A percentile compares a stretch with the other conserved stretches of the same genome.
Evolutionary conservation across 2,888 invertebrate species (phyloP).

Genomic region (Silvanus unidentatus): DNA sequence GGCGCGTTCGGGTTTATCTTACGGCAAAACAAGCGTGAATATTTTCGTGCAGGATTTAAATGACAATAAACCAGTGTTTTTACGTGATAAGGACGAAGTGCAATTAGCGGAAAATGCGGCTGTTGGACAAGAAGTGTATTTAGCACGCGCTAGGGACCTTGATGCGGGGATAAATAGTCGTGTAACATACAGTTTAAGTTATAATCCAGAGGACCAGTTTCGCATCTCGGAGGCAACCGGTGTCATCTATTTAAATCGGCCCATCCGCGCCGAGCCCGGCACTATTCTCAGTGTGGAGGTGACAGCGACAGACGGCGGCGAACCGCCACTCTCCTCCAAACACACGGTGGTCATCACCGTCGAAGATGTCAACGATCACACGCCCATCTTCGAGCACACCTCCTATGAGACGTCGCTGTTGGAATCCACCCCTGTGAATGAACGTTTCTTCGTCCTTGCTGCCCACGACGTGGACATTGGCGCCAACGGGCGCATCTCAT

Average conservation of each 20-base stretch:
- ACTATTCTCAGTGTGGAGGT: constrained; percentile 68
- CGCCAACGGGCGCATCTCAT: constrained; percentile 70
- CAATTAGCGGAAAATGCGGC: constrained; percentile 82
- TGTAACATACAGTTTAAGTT: constrained; percentile 72
- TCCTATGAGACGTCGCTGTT: constrained; percentile 87
- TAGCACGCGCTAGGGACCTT: constrained; percentile 78
- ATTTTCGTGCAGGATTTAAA: constrained; percentile 82
- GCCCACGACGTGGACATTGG: constrained; percentile 87
- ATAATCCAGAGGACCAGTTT: constrained; percentile 76
- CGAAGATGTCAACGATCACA: constrained; percentile 91
- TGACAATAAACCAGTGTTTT: constrained; percentile 83
- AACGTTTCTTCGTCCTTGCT: constrained; percentile 80
- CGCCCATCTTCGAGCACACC: constrained; percentile 86
- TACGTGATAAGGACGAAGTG: constrained; percentile 72
- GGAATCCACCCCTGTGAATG: constrained; percentile 88
- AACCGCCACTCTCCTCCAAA: constrained; percentile 66
- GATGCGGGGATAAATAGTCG: constrained; percentile 87
- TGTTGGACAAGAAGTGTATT: constrained; percentile 87
- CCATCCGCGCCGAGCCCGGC: constrained; percentile 69
- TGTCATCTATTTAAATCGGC: constrained; percentile 79
- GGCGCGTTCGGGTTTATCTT: constrained; percentile 69
- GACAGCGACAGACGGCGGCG: constrained; percentile 79
- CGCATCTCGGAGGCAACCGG: constrained; percentile 81
- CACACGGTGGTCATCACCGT: constrained; percentile 67
- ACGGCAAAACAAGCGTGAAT: constrained; percentile 73